Conservation (phyloP, 2,888 invertebrate species). For the Ennomos erosarius region DNA sequence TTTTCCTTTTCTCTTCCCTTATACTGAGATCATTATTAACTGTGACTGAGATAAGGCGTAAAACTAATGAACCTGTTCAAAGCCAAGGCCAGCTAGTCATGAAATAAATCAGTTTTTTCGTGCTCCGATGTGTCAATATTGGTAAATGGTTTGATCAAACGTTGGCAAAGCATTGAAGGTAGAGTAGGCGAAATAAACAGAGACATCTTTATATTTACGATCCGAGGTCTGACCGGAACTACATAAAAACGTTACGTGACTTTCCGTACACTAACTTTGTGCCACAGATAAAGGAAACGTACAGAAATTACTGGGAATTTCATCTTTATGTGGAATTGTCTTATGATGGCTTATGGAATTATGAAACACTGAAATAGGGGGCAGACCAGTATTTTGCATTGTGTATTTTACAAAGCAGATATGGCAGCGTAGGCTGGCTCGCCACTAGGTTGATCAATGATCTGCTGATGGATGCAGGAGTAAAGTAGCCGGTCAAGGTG, state of each 20-base stretch:
- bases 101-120: too few relatives aligned
- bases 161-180: slow-evolving; percentile 28
- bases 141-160: slow-evolving; percentile 19
- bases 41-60: too few relatives aligned
- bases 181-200: slow-evolving; percentile 33
- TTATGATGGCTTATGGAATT: slow-evolving; percentile 4
- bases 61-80: too few relatives aligned
- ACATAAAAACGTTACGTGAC: slow-evolving; percentile 53
- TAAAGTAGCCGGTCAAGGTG: too few relatives aligned
- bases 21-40: too few relatives aligned
- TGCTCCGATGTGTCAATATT: slow-evolving; percentile 3
- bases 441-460: too few relatives aligned
- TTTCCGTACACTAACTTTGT: slow-evolving; percentile 24
- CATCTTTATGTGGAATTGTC: slow-evolving; percentile 1
- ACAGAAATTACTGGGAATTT: slow-evolving; percentile 1
- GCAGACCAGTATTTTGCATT: neutral
- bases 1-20: too few relatives aligned
- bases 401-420: neutral
- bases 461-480: too few relatives aligned
- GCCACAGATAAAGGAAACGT: slow-evolving; percentile 1
- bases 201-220: slow-evolving; percentile 35
- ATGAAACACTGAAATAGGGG: neutral
- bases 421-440: too few relatives aligned
- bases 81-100: too few relatives aligned
- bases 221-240: slow-evolving; percentile 38